Percentiles rank a stretch among this genome's conserved stretches.
These are phyloP conservation scores for Zootermopsis nevadensis DNA, from an alignment of 2,888 invertebrate genomes.

Conservation along the genomic window DNA sequence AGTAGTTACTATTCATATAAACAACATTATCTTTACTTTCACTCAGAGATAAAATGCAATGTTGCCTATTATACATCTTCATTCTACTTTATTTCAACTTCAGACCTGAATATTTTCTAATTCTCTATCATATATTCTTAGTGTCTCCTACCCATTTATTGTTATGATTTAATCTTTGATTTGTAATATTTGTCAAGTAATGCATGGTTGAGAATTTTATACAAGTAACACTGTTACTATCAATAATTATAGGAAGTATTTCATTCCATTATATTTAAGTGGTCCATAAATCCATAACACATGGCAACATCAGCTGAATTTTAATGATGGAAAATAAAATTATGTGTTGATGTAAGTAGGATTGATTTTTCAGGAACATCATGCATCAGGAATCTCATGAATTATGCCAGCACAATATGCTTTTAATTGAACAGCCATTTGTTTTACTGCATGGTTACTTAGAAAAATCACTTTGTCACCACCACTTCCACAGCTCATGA, in stretches of 20 bases:
- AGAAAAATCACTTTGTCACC: constrained; percentile 47
- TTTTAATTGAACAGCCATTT: constrained; percentile 1
- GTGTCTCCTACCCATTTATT: not conserved
- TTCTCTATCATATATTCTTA: not conserved
- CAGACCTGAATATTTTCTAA: constrained; percentile 12
- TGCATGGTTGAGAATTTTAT: constrained; percentile 28
- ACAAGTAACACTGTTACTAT: not conserved
- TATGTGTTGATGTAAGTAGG: not conserved
- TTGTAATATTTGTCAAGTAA: constrained; percentile 8
- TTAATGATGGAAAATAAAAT: not conserved
- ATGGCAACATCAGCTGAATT: constrained; percentile 54
- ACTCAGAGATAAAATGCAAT: constrained; percentile 26
- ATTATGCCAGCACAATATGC: constrained; percentile 29
- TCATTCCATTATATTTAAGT: not conserved
- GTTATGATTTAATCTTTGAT: not conserved
- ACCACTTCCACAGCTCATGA: constrained; percentile 50
- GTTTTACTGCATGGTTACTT: constrained; percentile 49
- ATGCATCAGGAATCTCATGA: constrained; percentile 2
- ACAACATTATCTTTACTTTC: constrained; percentile 1
- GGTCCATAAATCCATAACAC: constrained; percentile 64
- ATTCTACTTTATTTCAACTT: constrained; percentile 37
- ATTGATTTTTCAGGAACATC: constrained; percentile 11
- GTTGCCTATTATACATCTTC: constrained; percentile 44
- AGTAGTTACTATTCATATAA: not conserved
- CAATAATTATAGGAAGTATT: constrained; percentile 30